These are phyloP conservation scores for Drosophila infuscata DNA, from an alignment of 2,888 invertebrate genomes.

Conservation along the genomic window DNA sequence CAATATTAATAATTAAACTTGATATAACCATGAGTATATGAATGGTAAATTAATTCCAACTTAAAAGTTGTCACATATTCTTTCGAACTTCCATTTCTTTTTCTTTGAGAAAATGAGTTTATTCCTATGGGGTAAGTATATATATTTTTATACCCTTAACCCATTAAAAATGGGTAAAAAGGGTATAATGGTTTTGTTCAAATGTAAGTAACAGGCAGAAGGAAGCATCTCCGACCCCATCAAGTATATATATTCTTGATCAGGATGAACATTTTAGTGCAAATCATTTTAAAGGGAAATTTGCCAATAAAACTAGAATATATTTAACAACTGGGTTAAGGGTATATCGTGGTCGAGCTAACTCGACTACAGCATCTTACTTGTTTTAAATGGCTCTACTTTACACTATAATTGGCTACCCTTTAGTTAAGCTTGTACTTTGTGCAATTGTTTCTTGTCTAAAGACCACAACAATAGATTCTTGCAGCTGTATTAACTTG, in stretches of 20 bases:
- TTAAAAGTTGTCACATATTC: not conserved
- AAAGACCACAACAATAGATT: not conserved
- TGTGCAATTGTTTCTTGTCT: not conserved
- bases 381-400: not conserved
- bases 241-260: too few relatives aligned
- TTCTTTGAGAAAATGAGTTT: not conserved
- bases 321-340: too few relatives aligned
- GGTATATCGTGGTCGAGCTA: too few relatives aligned
- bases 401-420: not conserved
- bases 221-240: too few relatives aligned
- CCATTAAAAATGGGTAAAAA: too few relatives aligned
- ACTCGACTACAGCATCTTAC: too few relatives aligned
- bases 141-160: too few relatives aligned
- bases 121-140: not conserved
- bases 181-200: too few relatives aligned
- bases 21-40: not conserved
- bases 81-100: not conserved
- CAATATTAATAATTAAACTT: not conserved
- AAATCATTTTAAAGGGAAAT: too few relatives aligned
- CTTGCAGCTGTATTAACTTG: conserved; percentile 6
- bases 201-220: too few relatives aligned
- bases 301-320: too few relatives aligned
- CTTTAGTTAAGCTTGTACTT: not conserved
- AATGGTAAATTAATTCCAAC: not conserved
- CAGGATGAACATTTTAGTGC: too few relatives aligned